Conservation (phyloP, 2,888 invertebrate genomes). For the Heliothis peltigera region DNA sequence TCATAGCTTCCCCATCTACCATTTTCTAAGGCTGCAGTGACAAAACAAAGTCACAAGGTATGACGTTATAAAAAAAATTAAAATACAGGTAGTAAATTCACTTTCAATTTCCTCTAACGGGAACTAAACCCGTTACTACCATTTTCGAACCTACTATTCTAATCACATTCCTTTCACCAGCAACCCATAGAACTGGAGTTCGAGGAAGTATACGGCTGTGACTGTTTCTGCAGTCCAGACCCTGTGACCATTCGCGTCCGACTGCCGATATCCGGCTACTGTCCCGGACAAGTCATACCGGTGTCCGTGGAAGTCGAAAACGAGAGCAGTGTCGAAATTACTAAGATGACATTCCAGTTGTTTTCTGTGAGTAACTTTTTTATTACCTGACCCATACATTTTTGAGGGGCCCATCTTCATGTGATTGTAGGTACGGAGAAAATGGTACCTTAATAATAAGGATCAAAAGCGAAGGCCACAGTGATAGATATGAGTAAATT, state of each 20-base stretch:
- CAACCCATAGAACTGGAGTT: constrained; percentile 73
- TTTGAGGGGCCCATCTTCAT: not conserved
- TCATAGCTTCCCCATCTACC: too few relatives aligned
- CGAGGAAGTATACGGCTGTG: constrained; percentile 71
- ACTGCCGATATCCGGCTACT: constrained; percentile 73
- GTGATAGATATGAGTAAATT: too few relatives aligned
- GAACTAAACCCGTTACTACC: too few relatives aligned
- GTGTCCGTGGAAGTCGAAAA: constrained; percentile 70
- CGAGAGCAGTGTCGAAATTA: constrained; percentile 70
- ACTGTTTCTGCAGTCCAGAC: constrained; percentile 65
- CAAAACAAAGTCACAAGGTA: too few relatives aligned
- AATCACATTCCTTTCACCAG: constrained; percentile 56
- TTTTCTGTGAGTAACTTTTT: constrained; percentile 65
- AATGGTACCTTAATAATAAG: too few relatives aligned
- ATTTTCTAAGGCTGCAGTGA: too few relatives aligned
- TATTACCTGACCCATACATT: too few relatives aligned
- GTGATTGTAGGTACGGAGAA: too few relatives aligned
- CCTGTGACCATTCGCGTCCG: constrained; percentile 63
- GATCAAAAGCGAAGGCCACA: too few relatives aligned
- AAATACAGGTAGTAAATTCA: too few relatives aligned
- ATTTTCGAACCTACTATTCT: not conserved
- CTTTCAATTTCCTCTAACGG: too few relatives aligned
- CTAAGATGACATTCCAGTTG: constrained; percentile 72
- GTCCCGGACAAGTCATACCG: constrained; percentile 76
- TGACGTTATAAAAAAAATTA: too few relatives aligned